phyloP scores from a whole-genome alignment of 1,140 invertebrate genomes.

The Euura lappo region DNA sequence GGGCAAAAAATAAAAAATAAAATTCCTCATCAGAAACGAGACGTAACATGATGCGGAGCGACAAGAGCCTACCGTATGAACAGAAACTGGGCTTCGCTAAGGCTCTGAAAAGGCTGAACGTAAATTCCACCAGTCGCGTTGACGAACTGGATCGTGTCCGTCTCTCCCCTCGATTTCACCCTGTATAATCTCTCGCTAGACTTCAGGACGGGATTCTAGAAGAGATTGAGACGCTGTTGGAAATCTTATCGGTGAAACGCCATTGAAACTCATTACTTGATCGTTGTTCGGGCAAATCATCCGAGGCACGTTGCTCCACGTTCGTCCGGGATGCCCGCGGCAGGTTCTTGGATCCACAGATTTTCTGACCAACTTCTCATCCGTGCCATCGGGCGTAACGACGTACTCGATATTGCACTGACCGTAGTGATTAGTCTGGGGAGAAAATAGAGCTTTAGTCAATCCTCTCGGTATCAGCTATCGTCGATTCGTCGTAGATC shows the following conservation, averaged over 20 bases:
- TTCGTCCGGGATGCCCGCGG: constrained; percentile 41
- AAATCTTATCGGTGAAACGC: constrained; percentile 9
- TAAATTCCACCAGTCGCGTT: constrained; percentile 55
- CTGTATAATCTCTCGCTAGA: constrained; percentile 53
- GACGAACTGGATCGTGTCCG: constrained; percentile 40
- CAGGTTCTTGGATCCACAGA: constrained; percentile 52
- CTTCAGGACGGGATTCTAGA: constrained; percentile 50
- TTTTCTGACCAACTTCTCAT: constrained; percentile 49
- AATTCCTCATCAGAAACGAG: background rate
- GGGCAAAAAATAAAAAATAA: constrained; percentile 8
- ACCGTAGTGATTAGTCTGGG: constrained; percentile 54
- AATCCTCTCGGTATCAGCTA: background rate
- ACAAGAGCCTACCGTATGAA: constrained; percentile 40
- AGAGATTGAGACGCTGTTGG: constrained; percentile 12
- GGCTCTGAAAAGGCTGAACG: constrained; percentile 54
- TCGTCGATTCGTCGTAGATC: constrained; percentile 17
- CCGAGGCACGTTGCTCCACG: constrained; percentile 53
- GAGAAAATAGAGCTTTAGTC: constrained; percentile 14
- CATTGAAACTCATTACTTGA: constrained; percentile 37
- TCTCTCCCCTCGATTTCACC: constrained; percentile 32
- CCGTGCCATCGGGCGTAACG: constrained; percentile 36
- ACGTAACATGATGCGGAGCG: background rate
- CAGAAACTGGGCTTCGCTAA: constrained; percentile 53
- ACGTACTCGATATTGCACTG: constrained; percentile 54
- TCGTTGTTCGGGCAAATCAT: constrained; percentile 49